phyloP scores from a whole-genome alignment of 2,888 invertebrate species.

The Oscheius myriophilus region DNA sequence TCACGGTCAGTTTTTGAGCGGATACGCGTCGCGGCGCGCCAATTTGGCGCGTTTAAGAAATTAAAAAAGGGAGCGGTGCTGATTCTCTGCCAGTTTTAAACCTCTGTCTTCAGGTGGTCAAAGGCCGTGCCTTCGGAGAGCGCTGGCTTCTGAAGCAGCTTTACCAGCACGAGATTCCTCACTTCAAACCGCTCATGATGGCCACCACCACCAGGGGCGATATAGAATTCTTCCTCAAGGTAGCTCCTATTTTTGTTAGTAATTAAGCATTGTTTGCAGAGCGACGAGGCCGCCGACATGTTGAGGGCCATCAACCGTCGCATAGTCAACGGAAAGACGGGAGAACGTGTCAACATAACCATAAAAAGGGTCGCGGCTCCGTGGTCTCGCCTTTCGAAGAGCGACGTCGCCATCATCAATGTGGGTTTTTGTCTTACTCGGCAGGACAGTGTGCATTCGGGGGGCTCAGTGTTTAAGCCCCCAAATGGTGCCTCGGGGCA shows the following conservation, averaged over 20 bases:
- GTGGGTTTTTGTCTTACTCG: no score
- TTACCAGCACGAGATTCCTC: conserved; percentile 46
- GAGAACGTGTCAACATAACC: conserved; percentile 43
- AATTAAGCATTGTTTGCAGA: conserved; percentile 23
- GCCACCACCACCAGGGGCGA: conserved; percentile 40
- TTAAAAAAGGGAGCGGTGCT: no score
- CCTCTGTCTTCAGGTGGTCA: conserved; percentile 3
- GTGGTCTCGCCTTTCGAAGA: conserved; percentile 38
- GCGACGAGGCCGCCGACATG: conserved; percentile 52
- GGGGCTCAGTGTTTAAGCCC: no score
- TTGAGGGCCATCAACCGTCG: conserved; percentile 51
- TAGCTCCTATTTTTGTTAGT: conserved; percentile 5
- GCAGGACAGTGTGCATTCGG: no score
- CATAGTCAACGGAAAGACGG: conserved; percentile 50
- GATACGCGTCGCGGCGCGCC: no score
- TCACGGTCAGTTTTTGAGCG: conserved; percentile 20
- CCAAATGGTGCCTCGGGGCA: no score
- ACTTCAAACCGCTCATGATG: conserved; percentile 45
- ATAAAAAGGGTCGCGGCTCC: conserved; percentile 38
- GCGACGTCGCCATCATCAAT: conserved; percentile 44
- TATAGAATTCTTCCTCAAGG: conserved; percentile 50
- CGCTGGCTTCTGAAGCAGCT: conserved; percentile 48
- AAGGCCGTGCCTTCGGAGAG: conserved; percentile 32
- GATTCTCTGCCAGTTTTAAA: background rate
- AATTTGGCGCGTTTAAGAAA: no score